Base-by-base conservation (phyloP, 2,888 invertebrate genomes). In the Platynereis dumerilii region DNA sequence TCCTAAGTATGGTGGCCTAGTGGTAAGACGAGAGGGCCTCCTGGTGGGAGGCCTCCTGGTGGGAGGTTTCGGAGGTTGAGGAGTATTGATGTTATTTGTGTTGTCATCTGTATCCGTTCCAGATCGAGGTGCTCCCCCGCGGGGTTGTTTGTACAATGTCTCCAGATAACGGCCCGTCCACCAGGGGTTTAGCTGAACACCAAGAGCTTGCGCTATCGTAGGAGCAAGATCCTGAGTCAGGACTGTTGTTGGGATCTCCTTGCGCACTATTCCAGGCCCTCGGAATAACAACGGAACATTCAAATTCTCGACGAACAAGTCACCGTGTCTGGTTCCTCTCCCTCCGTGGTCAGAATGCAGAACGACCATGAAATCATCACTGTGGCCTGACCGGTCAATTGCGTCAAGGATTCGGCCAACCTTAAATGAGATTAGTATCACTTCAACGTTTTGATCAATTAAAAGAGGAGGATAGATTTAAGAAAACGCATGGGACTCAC, bases 161-260 rank as follows among this genome's bases (percentile, higher is more conserved):
- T n/a, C n/a, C n/a, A n/a, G n/a, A n/a, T n/a, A n/a, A n/a, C 39
- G n/a, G 17, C 66, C 66, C 2, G 34, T 57, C 66, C 66, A 62
- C 20, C 53, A 45, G 1, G 66, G 61, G 27, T 24, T 62, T 20
- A 20, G 54, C 20, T 55, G 24, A 2, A 52, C 10, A 17, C 66
- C 66, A 28, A 66, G 29, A n/a, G 29, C 53, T 22, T 60, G 26
- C 20, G 58, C 58, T 2, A 66, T 20, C 22, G 66, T 66, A 12
- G 66, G 66, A 1, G 45, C 57, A 15, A 66, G 27, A 27, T 66
- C 66, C 22, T 27, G 34, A 28, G 55, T 66, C 22, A 27, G 20
- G 24, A 58, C 58, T 22, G 34, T 22, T 7, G 15, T 12, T 39
- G 34, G 26, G 34, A 63, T 48, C 17, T 26, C 28, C 20, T 63